Conservation (phyloP, 2,888 invertebrate species). For the Trichopria drosophilae region DNA sequence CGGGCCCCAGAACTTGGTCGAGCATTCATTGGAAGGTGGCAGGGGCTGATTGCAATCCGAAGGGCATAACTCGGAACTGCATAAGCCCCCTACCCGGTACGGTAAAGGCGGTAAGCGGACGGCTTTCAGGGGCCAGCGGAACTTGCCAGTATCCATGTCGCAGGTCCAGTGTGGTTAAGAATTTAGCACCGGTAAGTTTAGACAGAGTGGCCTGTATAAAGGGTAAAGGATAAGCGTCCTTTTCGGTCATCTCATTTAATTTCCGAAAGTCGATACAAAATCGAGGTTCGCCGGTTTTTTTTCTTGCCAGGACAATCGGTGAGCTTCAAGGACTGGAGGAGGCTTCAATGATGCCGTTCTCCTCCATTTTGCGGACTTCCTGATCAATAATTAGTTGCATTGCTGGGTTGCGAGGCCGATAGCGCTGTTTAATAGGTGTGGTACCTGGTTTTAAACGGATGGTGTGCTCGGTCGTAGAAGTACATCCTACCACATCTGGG, state of each 20-base stretch:
- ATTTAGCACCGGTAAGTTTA: constrained; percentile 8
- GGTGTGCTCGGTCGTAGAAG: too few species aligned
- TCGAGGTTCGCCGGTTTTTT: constrained; percentile 5
- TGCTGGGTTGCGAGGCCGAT: constrained; percentile 34
- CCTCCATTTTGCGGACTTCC: too few species aligned
- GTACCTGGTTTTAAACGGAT: too few species aligned
- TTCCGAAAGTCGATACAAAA: constrained; percentile 12
- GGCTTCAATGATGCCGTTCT: constrained; percentile 18
- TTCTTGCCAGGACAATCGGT: constrained; percentile 11
- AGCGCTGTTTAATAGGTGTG: constrained; percentile 37
- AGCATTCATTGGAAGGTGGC: too few species aligned
- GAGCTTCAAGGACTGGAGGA: constrained; percentile 19
- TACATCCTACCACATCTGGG: too few species aligned
- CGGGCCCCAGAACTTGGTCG: too few species aligned
- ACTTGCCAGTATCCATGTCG: too few species aligned
- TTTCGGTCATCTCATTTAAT: constrained; percentile 2
- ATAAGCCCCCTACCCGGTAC: too few species aligned
- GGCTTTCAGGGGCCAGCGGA: constrained; percentile 30
- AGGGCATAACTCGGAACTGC: too few species aligned
- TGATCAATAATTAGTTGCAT: constrained; percentile 32
- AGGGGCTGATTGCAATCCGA: constrained; percentile 40
- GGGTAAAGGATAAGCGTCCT: constrained; percentile 9
- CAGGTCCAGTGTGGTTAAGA: too few species aligned
- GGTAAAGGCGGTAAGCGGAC: constrained; percentile 43
- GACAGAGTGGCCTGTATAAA: constrained; percentile 1